Conservation (phyloP, 2,113 vertebrate species). For the Cyphomyrus plagiostoma region DNA sequence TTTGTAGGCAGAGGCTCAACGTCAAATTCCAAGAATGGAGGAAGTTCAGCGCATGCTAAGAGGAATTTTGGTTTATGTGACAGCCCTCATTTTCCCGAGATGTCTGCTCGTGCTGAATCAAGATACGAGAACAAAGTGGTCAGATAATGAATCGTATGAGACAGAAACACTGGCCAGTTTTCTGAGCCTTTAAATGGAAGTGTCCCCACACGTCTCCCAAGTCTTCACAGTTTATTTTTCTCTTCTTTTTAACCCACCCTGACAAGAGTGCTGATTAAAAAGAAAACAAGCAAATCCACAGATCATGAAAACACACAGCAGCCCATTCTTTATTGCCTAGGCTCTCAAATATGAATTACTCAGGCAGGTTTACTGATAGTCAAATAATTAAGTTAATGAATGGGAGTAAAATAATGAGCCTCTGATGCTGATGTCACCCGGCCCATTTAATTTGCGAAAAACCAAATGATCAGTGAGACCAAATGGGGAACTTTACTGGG, state of each 20-base stretch:
- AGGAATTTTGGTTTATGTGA: neutral
- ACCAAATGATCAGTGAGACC: slow-evolving; percentile 34
- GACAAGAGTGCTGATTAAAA: slow-evolving; percentile 34
- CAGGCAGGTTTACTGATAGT: slow-evolving; percentile 48
- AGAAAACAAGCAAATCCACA: slow-evolving; percentile 13
- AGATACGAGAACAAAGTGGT: neutral
- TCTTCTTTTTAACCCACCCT: slow-evolving; percentile 31
- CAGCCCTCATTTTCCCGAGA: neutral
- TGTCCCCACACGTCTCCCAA: neutral
- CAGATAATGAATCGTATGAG: neutral
- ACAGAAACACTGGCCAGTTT: neutral
- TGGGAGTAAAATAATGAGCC: slow-evolving; percentile 40
- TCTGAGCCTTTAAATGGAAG: neutral
- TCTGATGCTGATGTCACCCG: slow-evolving; percentile 42
- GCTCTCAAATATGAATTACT: slow-evolving; percentile 51
- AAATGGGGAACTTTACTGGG: slow-evolving; percentile 35
- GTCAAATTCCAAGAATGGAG: neutral
- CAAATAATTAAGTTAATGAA: slow-evolving; percentile 53
- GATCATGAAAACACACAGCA: slow-evolving; percentile 29
- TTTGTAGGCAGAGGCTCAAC: neutral
- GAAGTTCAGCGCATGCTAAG: neutral
- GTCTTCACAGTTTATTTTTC: slow-evolving; percentile 19
- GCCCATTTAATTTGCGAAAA: slow-evolving; percentile 44
- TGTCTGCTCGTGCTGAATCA: neutral
- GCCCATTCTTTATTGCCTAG: slow-evolving; percentile 36